phyloP scores from a whole-genome alignment of 2,797 vertebrate species.

The Streptopelia turtur region DNA sequence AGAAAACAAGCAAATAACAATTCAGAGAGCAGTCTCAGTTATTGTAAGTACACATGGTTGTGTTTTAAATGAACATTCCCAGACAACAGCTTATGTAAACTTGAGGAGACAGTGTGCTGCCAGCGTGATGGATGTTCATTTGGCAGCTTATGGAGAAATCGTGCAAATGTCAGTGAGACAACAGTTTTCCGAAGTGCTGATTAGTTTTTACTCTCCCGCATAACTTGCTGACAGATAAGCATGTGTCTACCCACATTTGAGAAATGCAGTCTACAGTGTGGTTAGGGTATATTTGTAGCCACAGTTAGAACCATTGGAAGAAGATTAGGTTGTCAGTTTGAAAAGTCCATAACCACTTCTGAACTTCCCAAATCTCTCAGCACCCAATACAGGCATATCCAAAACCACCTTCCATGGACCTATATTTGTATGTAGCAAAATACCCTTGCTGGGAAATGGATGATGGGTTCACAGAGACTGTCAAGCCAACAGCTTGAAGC shows the following conservation, averaged over 20 bases:
- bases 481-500: not conserved
- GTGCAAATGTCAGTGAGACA: conserved; percentile 31
- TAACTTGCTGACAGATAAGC: not conserved
- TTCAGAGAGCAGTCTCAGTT: not conserved
- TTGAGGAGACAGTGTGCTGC: not conserved
- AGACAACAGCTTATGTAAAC: not conserved
- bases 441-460: not conserved
- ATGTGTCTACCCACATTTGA: not conserved
- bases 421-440: not conserved
- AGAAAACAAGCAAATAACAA: not conserved
- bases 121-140: not conserved
- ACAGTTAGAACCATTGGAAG: not conserved
- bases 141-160: conserved; percentile 30
- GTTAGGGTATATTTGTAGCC: not conserved
- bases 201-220: not conserved
- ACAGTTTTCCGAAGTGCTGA: conserved; percentile 9
- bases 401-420: not conserved
- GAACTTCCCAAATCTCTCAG: not conserved
- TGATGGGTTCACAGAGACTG: not conserved
- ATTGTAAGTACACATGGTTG: not conserved
- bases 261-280: accelerated
- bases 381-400: not conserved
- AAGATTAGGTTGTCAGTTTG: not conserved
- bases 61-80: not conserved
- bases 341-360: not conserved